Evolutionary conservation across 2,888 invertebrate genomes (phyloP), one percentile per base, ranked within the genome.

Genomic region (Galerucella calmariensis): DNA sequence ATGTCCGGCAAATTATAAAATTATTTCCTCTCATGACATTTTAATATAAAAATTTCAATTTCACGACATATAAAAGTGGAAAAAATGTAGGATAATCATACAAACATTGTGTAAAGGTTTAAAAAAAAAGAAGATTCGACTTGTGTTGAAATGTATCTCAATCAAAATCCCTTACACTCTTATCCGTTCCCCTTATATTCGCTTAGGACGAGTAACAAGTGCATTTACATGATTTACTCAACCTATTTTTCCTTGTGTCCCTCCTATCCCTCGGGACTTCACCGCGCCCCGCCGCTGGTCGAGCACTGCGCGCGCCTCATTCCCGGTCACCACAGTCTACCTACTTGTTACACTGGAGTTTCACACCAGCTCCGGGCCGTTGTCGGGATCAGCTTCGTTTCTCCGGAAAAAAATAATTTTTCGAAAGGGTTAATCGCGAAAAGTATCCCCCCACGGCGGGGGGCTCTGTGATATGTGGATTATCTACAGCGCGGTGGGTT

Each of bases 331-430:
- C 84, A 82, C 80, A 82, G 80, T 84, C 84, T 85, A 85, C 85
- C 86, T 86, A 86, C 86, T 86, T 86, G 86, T 86, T 87, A 86
- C 87, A 84, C 86, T 85, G 85, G 85, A 85, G 86, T 85, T 83
- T 84, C 83, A 65, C 83, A 80, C 82, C 81, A 81, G 84, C 83
- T 85, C 85, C 85, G 85, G 85, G 85, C 85, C 84, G 84, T 82
- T 82, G 83, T 82, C 82, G 83, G 83, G 82, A 82, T 44, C 24
- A 59, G 82, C 82, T 79, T 81, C 81, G 79, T 80, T 80, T 78
- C 79, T 81, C 82, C 81, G 81, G 80, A 79, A 80, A 79, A 76
- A 44, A 61, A 16, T 65, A 12, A 65, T 65, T 46, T 65, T 46
- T 16, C 63, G 46, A 35, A 41, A 46, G 63, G 20, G 20, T 44